These are phyloP conservation scores for Ganaspis brasiliensis DNA, from an alignment of 2,888 invertebrate genomes.

Conservation along the genomic window DNA sequence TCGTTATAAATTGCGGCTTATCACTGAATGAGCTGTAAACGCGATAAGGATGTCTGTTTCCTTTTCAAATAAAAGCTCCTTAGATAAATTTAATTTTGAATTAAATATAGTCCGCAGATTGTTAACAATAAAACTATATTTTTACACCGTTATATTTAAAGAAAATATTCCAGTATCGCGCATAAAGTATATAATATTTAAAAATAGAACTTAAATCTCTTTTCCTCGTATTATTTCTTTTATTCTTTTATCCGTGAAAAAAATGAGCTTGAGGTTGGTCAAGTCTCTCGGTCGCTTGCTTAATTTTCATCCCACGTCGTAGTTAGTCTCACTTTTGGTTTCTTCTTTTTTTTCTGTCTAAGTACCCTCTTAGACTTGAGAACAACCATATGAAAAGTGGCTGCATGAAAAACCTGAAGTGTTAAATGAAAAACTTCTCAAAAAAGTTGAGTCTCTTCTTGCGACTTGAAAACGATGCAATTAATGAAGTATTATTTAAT, in stretches of 20 bases:
- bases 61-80: background rate
- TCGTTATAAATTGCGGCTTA: background rate
- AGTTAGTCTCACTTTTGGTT: slow-evolving; percentile 27
- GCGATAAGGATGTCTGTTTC: slow-evolving; percentile 4
- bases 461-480: background rate
- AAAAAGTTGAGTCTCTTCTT: background rate
- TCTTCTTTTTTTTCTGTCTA: slow-evolving; percentile 30
- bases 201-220: no score
- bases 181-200: no score
- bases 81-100: no score
- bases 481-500: background rate
- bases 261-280: slow-evolving; percentile 9
- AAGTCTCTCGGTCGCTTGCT: slow-evolving; percentile 2
- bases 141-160: no score
- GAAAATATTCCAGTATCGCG: no score
- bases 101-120: no score
- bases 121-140: no score
- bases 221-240: no score
- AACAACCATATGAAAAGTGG: slow-evolving; percentile 34
- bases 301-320: slow-evolving; percentile 23
- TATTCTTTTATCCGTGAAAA: background rate
- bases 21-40: slow-evolving; percentile 26
- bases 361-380: slow-evolving; percentile 42
- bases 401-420: slow-evolving; percentile 26
- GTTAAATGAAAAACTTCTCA: slow-evolving; percentile 2